Conservation (phyloP, 2,113 vertebrate species). For the Centrocercus urophasianus region DNA sequence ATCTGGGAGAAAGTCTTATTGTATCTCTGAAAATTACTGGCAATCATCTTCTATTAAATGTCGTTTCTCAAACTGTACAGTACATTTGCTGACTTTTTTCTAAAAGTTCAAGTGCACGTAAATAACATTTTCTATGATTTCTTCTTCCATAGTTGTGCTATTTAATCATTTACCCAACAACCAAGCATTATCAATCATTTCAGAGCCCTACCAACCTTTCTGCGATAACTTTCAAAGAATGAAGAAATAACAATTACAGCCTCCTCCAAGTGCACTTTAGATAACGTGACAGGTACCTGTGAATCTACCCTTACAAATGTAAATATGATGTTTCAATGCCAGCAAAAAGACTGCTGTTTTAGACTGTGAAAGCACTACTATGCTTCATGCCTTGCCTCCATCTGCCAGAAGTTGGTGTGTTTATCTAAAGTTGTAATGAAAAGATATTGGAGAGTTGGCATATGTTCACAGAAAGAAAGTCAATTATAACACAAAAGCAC, state of each 20-base stretch:
- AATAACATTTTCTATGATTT: background rate
- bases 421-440: background rate
- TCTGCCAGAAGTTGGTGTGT: background rate
- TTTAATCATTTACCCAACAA: background rate
- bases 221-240: background rate
- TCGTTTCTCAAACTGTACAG: background rate
- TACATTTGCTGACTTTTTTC: background rate
- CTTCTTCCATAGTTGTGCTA: background rate
- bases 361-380: background rate
- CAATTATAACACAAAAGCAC: background rate
- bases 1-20: background rate
- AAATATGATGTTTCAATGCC: background rate
- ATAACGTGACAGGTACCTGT: background rate
- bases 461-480: background rate
- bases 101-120: background rate
- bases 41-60: slow-evolving; percentile 10
- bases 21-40: background rate
- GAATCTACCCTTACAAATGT: background rate
- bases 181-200: background rate
- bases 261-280: background rate
- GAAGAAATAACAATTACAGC: background rate
- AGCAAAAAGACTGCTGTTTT: background rate
- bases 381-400: background rate
- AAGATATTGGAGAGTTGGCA: background rate
- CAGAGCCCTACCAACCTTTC: background rate